Base-by-base conservation (phyloP, 92 coral and sea anemone genomes). In the Bergia puertoricense region DNA sequence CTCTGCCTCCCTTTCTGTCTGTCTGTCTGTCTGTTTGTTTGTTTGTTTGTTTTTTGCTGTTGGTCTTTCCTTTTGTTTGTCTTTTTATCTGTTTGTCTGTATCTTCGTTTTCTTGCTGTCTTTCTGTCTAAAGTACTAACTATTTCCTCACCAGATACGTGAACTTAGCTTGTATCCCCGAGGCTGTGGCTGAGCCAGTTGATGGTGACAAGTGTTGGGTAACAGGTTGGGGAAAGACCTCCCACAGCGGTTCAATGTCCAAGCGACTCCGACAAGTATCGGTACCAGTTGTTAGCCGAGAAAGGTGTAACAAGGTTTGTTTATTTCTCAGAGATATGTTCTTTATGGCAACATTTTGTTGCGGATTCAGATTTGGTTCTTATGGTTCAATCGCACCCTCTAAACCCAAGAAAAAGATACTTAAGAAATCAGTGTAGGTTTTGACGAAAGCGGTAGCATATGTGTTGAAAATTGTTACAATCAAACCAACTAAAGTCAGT, bases 111-210 rank as follows among this genome's bases (percentile, higher is more conserved):
- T 71, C 41, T 30, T 4, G 4, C 42, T 8, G 13, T 71, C 76
- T 30, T 30, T 38, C 14, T 36, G 22, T 57, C 22, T 14, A 14
- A 30, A 48, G 11, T 48, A 48, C 54, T 0, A 48, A 48, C 9
- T 6, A 48, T 3, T 0, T 57, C 20, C 44, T 40, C 37, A 40
- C 15, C 18, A 81, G 86, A 66, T 81, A 81, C 86, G 86, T 81
- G 18, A 65, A 81, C 76, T 59, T 81, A 59, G 86, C 86, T 6
- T 81, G 86, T 65, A 69, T 81, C 75, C 86, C 86, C 54, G 86
- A 81, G 76, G n/a, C 54, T 1, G 43, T 62, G 16, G 37, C 76
- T 15, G 86, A 81, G n/a, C 86, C 86, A 66, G 86, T 8, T 62
- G 76, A 81, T 42, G 86, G 86, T 15, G 75, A 59, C 9, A 81